Evolutionary conservation across 2,888 invertebrate genomes (phyloP), one percentile per base, ranked within the genome.

Genomic region (Cactoblastis cactorum): DNA sequence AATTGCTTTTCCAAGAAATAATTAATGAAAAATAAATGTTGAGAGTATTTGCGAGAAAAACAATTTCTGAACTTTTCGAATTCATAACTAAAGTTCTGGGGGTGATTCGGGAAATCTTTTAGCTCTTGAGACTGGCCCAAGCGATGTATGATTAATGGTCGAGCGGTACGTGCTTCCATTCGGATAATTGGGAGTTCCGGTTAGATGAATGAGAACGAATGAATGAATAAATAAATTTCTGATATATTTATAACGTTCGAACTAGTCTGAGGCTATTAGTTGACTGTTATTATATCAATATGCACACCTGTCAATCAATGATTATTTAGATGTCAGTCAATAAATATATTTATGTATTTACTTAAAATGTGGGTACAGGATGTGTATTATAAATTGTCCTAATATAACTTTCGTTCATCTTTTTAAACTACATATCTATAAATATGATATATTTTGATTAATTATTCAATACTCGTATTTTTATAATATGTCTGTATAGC

Each of bases 101-200:
- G 8, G 14, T 22, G 24, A 41, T 39, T 39, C 39, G 22, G 35
- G 15, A n/a, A 38, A 22, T 22, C 11, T 39, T 14, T 41, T 37
- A 9, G 17, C 15, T 17, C 17, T 37, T 17, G 15, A 37, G 14
- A 11, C 37, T 37, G 17, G 37, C 14, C 24, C 22, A 18, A 6
- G 19, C 22, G 14, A 41, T 24, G 22, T 41, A 24, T 41, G 41
- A 41, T 41, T 41, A 41, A 41, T 41, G 22, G 41, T 41, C 5
- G 41, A 2, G 24, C 19, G 17, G 19, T 14, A 12, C 12, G 14
- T n/a, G 37, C 19, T 19, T 22, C 24, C 24, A 24, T 22, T 41
- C 22, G 24, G 12, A 41, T 24, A 41, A 41, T 22, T 41, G 22
- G 22, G 39, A 14, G 12, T 22, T 39, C 39, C 37, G 17, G 11